phyloP scores from a whole-genome alignment of 2,113 vertebrate genomes.

The Thermophis baileyi region DNA sequence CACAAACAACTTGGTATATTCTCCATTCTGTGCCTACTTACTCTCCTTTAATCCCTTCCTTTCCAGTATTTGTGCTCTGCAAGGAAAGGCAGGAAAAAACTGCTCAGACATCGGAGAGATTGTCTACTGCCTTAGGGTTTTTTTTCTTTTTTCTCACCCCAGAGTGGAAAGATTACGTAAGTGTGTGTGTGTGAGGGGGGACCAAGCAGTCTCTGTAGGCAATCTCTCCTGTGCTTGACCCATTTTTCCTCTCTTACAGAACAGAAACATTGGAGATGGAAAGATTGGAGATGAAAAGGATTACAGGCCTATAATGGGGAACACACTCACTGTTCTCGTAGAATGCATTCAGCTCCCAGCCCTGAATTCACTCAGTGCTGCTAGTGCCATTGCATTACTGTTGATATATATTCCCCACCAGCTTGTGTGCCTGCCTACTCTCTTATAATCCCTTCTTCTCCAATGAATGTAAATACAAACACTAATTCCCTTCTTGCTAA shows the following conservation, averaged over 20 bases:
- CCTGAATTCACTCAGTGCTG: neutral
- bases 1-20: neutral
- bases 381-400: neutral
- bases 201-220: neutral
- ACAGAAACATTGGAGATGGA: neutral
- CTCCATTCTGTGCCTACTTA: neutral
- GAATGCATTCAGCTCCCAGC: neutral
- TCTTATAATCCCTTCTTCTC: neutral
- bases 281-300: neutral
- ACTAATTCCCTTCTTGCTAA: neutral
- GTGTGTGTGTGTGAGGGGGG: neutral
- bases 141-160: neutral
- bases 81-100: neutral
- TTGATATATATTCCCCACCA: neutral
- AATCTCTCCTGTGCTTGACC: neutral
- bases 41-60: neutral
- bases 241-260: neutral
- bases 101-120: neutral
- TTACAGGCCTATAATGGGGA: neutral
- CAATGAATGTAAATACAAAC: neutral
- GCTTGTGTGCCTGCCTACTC: neutral
- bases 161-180: neutral
- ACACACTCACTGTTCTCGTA: neutral
- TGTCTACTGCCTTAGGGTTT: neutral
- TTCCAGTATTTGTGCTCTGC: neutral